These are phyloP conservation scores for Laothoe populi DNA, from an alignment of 2,888 invertebrate species.

Conservation along the genomic window DNA sequence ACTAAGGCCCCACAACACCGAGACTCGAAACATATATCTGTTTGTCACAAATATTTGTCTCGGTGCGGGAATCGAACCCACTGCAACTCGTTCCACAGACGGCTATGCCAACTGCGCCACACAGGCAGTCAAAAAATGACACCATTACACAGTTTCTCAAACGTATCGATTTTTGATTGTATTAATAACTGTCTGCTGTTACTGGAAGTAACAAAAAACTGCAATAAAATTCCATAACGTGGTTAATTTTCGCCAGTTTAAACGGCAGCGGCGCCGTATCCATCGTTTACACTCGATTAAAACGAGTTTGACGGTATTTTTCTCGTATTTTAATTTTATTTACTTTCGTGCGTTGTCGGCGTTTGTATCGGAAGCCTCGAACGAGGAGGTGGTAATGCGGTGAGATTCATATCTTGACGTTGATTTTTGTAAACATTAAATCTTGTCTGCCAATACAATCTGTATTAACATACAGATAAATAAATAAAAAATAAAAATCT, in stretches of 20 bases:
- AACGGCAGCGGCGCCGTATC: conserved; percentile 11
- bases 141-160: not conserved
- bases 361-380: not conserved
- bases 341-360: conserved; percentile 3
- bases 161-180: not conserved
- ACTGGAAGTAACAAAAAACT: not conserved
- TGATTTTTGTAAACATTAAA: conserved; percentile 5
- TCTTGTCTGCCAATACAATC: no score
- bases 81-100: no score
- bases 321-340: conserved; percentile 18
- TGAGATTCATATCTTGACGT: not conserved
- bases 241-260: conserved; percentile 16
- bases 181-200: conserved; percentile 3
- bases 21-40: no score
- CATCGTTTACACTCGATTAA: conserved; percentile 15
- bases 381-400: not conserved
- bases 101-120: no score
- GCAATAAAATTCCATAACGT: conserved; percentile 5
- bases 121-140: no score
- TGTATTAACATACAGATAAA: no score
- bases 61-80: no score
- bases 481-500: no score
- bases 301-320: conserved; percentile 19
- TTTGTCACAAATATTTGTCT: no score
- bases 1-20: no score